A percentile compares a stretch with the other conserved stretches of the same genome.
Evolutionary conservation across 1,140 invertebrate species (phyloP).

Genomic region (Brachionus sp.): DNA sequence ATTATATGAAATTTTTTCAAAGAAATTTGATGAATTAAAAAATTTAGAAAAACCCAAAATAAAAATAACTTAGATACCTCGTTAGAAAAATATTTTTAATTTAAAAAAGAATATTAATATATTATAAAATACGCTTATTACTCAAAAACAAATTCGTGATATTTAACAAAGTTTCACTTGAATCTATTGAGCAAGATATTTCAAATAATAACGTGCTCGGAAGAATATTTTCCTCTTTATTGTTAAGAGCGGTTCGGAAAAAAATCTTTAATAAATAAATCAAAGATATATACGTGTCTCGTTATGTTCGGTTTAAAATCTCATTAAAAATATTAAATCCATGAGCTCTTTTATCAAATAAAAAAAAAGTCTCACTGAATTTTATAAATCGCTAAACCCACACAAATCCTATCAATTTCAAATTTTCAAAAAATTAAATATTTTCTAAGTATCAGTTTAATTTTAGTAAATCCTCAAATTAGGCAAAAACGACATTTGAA

Average conservation of each 20-base stretch:
- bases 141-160: not conserved
- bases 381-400: not conserved
- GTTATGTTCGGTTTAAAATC: not conserved
- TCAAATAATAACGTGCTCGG: not conserved
- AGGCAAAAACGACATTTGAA: not conserved
- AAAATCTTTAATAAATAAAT: not conserved
- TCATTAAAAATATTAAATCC: not conserved
- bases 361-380: not conserved
- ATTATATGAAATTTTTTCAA: too few species aligned
- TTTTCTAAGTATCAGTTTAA: constrained; percentile 10
- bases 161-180: not conserved
- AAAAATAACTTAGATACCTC: too few species aligned
- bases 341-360: not conserved
- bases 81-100: too few species aligned
- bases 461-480: constrained; percentile 19
- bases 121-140: too few species aligned
- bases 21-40: too few species aligned
- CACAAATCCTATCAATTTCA: constrained; percentile 19
- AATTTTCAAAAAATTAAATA: constrained; percentile 20
- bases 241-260: not conserved
- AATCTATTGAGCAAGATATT: not conserved
- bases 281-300: not conserved
- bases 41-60: too few species aligned
- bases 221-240: not conserved
- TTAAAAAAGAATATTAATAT: too few species aligned